Evolutionary conservation across 2,113 vertebrate species (phyloP), one percentile per base, ranked within the genome.

Genomic region (Gila orcuttii): DNA sequence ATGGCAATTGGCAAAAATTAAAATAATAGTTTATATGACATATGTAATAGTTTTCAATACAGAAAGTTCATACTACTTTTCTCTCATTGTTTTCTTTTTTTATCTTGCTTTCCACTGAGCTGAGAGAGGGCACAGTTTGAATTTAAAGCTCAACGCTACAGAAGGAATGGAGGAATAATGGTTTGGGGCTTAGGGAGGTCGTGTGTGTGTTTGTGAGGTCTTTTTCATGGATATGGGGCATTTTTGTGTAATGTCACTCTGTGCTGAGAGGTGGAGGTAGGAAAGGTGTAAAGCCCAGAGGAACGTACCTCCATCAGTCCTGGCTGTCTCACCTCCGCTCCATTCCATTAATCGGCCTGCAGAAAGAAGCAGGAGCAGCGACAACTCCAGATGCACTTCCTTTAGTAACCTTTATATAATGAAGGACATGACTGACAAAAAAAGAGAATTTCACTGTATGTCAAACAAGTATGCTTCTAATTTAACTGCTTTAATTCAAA

Each of bases 211-310:
- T 39, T 28, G 52, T 3, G 84, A 11, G 42, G 52, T 85, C 42
- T 71, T 68, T 75, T 79, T 71, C 50, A 42, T 76, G 84, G 76
- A 84, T 86, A 84, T 64, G 79, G 75, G 28, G 87, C 68, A 88
- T 88, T 86, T 86, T 62, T 69, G 71, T 82, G 85, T 66, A 88
- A 88, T 86, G 87, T 83, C 85, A 88, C 60, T 88, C 82, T 62
- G 33, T 25, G 33, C 84, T 78, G 66, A 80, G 80, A 78, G 28
- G 71, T 42, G 79, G 60, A 86, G 84, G 76, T 66, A 80, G 79
- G 77, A 91, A 93, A 93, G 84, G 89, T 87, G 89, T 89, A 90
- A 92, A 89, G 87, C 91, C 85, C 85, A 71, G 1, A 92, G 91
- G 90, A 89, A 89, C 76, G 84, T 87, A 89, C 90, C 89, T 91